Evolutionary conservation across 2,797 vertebrate species (phyloP).

Genomic region (Decapterus maruadsi): DNA sequence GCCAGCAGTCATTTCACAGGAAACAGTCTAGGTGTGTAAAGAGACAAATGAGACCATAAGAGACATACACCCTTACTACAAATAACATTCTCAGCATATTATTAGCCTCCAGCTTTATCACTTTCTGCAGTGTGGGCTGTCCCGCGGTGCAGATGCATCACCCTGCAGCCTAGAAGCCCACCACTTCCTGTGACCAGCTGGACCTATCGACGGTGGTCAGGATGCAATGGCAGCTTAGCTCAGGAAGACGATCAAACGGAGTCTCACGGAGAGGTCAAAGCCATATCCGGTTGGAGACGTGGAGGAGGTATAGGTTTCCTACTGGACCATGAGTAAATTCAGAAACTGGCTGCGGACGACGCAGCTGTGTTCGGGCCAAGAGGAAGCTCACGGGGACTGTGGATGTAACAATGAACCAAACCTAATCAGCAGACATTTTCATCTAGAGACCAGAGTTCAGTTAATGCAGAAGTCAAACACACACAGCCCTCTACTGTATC

Average conservation of each 20-base stretch:
- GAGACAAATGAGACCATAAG: background rate
- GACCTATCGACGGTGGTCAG: constrained; percentile 53
- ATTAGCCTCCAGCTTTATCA: background rate
- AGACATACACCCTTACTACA: constrained; percentile 1
- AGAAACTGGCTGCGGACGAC: constrained; percentile 2
- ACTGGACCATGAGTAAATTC: constrained; percentile 1
- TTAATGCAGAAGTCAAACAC: background rate
- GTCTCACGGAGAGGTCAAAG: constrained; percentile 63
- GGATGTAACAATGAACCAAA: background rate
- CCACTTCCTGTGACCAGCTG: constrained; percentile 71
- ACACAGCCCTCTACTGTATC: too few relatives aligned
- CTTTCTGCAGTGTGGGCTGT: constrained; percentile 23
- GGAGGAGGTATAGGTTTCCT: constrained; percentile 7
- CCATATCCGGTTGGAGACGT: constrained; percentile 45
- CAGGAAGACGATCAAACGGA: constrained; percentile 65
- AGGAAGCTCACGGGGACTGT: background rate
- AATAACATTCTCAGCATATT: background rate
- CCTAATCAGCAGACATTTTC: background rate
- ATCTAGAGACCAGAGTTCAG: background rate
- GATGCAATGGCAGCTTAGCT: constrained; percentile 58
- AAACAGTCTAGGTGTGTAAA: constrained; percentile 17
- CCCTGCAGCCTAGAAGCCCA: constrained; percentile 47
- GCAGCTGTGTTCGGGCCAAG: background rate
- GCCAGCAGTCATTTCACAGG: background rate
- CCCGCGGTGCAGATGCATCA: constrained; percentile 47